Evolutionary conservation across 2,888 invertebrate genomes (phyloP), one percentile per base, ranked within the genome.

Genomic region (Hirtodrosophila alboralis): DNA sequence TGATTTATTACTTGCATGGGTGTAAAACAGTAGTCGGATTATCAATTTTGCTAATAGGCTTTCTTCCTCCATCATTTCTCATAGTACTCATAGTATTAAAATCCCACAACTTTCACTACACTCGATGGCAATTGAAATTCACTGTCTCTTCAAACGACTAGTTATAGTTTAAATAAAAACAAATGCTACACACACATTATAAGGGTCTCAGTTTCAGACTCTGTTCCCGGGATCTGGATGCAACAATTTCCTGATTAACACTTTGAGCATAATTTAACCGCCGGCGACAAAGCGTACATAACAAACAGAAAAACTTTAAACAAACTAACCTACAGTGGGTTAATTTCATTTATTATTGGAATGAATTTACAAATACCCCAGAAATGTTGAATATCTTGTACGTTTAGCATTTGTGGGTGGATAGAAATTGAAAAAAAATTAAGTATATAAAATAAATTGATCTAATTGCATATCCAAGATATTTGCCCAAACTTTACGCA

Each of bases 211-310:
- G n/a, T 44, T 12, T 9, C 9, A 34, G 28, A 30, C 21, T 14
- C 10, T 1, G 12, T 33, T 8, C 27, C 40, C 33, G 47, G 27
- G 45, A 59, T 59, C 40, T 36, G 43, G 67, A 52, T 68, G 71
- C 70, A 61, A 68, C 86, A 67, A 81, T 88, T 88, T 88, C 88
- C 89, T 88, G 89, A 88, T 88, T 88, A 88, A 88, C 88, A 88
- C 89, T 88, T 88, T 88, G 76, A 80, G 84, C 75, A 76, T 81
- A 74, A 76, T 84, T 86, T 68, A 71, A 73, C 87, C 86, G 77
- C 75, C 72, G 81, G 87, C 88, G 75, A 87, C 87, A 76, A 47
- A 65, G 68, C 60, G 66, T 59, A 76, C 84, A 84, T 81, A 79
- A 70, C 84, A 85, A 80, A 83, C 64, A 78, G 62, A 75, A 18